Conservation (phyloP, 2,797 vertebrate genomes). For the Peromyscus aztecus region DNA sequence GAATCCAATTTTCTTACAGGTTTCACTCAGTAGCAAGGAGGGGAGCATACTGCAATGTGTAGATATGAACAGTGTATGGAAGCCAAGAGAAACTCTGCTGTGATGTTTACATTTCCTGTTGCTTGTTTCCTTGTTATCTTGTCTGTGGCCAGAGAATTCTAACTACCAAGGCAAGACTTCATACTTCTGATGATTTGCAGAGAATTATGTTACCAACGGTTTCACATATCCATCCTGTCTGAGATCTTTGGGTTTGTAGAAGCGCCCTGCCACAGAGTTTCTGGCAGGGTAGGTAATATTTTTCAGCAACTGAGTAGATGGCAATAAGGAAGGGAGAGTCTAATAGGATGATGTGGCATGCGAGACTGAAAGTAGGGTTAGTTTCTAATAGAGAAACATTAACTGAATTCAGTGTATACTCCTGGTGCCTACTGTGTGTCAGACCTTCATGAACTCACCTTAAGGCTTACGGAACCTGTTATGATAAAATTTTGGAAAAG, state of each 20-base stretch:
- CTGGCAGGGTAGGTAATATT: slow-evolving; percentile 17
- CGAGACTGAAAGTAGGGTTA: not conserved
- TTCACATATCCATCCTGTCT: slow-evolving; percentile 18
- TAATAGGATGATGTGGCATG: not conserved
- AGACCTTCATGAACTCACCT: not conserved
- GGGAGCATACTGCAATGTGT: slow-evolving; percentile 35
- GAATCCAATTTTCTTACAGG: slow-evolving; percentile 85
- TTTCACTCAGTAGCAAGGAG: slow-evolving; percentile 71
- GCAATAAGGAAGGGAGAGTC: not conserved
- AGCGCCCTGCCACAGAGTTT: not conserved
- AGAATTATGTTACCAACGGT: slow-evolving; percentile 55
- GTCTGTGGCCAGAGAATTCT: slow-evolving; percentile 43
- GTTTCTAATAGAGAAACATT: slow-evolving; percentile 1
- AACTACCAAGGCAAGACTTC: slow-evolving; percentile 19
- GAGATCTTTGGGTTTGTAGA: not conserved
- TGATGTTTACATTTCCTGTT: slow-evolving; percentile 42
- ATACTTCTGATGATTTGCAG: slow-evolving; percentile 64
- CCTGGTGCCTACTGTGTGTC: not conserved
- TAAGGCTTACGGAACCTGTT: not conserved
- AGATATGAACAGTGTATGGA: slow-evolving; percentile 48
- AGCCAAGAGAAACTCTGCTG: slow-evolving; percentile 35
- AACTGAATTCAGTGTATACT: not conserved
- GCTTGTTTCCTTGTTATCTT: slow-evolving; percentile 26
- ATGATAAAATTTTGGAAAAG: not conserved
- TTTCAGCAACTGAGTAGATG: slow-evolving; percentile 21